Evolutionary conservation across 2,888 invertebrate genomes (phyloP).

Genomic region (Folsomia candida): DNA sequence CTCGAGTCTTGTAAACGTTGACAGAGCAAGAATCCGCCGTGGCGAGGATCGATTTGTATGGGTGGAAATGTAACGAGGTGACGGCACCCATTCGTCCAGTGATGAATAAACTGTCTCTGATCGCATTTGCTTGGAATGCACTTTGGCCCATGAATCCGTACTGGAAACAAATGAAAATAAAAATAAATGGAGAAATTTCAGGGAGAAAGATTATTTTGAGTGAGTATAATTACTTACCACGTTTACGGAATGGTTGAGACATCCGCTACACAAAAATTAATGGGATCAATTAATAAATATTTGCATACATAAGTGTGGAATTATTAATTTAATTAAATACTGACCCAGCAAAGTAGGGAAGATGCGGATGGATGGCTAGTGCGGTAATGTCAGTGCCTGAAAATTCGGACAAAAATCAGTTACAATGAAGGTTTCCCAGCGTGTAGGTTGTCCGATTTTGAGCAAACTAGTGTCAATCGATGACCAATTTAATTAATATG

Average conservation of each 20-base stretch:
- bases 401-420: too few relatives aligned
- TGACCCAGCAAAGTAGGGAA: conserved; percentile 81
- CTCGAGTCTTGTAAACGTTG: conserved; percentile 11
- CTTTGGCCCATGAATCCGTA: conserved; percentile 59
- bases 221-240: too few relatives aligned
- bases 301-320: neutral
- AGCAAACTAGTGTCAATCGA: too few relatives aligned
- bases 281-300: neutral
- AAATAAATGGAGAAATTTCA: too few relatives aligned
- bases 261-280: conserved; percentile 62
- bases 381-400: conserved; percentile 77
- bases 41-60: conserved; percentile 77
- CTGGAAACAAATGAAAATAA: too few relatives aligned
- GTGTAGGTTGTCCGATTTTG: too few relatives aligned
- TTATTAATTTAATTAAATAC: conserved; percentile 46
- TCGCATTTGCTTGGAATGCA: conserved; percentile 46
- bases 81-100: conserved; percentile 77
- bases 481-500: too few relatives aligned
- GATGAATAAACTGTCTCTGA: conserved; percentile 63
- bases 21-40: conserved; percentile 58
- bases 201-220: too few relatives aligned
- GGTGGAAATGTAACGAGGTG: conserved; percentile 85
- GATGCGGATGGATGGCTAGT: conserved; percentile 75
- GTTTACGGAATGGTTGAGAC: conserved; percentile 73
- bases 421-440: too few relatives aligned